Evolutionary conservation across 2,888 invertebrate species (phyloP).

Genomic region (Dusona sp.): DNA sequence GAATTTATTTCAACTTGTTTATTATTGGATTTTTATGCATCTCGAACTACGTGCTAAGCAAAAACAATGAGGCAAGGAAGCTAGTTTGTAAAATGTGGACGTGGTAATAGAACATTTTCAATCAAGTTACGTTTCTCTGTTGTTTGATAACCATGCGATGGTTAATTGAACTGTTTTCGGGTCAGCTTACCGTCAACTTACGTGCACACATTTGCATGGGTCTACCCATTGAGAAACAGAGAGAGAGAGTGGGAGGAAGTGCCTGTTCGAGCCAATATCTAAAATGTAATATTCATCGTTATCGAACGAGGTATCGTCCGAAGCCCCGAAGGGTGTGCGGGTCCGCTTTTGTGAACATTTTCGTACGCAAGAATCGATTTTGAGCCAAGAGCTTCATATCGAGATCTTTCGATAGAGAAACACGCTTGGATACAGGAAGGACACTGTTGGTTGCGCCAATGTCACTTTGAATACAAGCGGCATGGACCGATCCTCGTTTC

Average conservation of each 20-base stretch:
- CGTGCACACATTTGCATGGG: not conserved
- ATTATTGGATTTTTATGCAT: not conserved
- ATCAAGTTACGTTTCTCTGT: not conserved
- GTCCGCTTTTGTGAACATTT: slow-evolving; percentile 1
- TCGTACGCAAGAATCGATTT: slow-evolving; percentile 31
- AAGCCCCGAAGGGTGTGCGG: not conserved
- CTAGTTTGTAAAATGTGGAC: not conserved
- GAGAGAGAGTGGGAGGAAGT: slow-evolving; percentile 7
- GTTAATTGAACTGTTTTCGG: not conserved
- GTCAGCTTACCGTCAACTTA: not conserved
- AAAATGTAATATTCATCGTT: slow-evolving; percentile 40
- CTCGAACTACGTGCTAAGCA: not conserved
- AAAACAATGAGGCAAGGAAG: not conserved
- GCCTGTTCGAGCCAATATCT: slow-evolving; percentile 40
- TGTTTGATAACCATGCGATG: not conserved
- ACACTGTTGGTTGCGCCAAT: slow-evolving; percentile 1
- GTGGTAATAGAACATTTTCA: not conserved
- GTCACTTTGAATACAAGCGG: slow-evolving; percentile 22
- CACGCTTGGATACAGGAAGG: not conserved
- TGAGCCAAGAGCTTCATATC: slow-evolving; percentile 27
- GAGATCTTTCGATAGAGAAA: slow-evolving; percentile 18
- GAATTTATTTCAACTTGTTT: not conserved
- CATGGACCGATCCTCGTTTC: slow-evolving; percentile 13
- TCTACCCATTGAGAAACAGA: not conserved
- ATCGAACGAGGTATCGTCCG: slow-evolving; percentile 32